A percentile compares a stretch with the other conserved stretches of the same genome.
Conservation (phyloP, 2,113 vertebrate genomes). For the Phalacrocorax aristotelis region DNA sequence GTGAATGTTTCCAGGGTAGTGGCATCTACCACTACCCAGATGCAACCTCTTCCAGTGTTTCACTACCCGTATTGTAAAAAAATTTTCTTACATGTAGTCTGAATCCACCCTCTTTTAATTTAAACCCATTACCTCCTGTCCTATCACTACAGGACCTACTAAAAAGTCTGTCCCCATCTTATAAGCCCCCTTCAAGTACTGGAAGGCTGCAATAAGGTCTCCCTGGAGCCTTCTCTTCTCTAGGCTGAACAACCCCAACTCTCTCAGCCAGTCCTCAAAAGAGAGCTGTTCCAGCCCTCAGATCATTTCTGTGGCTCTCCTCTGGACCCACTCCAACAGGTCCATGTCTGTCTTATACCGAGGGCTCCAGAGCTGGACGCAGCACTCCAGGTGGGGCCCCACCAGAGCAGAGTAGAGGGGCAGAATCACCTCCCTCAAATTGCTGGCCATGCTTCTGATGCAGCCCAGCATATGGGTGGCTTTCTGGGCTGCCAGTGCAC, state of each 20-base stretch:
- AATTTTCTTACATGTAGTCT: background rate
- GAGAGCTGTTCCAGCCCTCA: background rate
- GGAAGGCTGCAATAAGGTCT: background rate
- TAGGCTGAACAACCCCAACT: background rate
- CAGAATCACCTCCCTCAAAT: background rate
- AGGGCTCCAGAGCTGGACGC: background rate
- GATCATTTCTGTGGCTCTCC: background rate
- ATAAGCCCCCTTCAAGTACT: background rate
- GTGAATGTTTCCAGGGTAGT: background rate
- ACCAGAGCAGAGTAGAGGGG: background rate
- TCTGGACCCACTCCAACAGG: background rate
- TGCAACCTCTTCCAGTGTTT: background rate
- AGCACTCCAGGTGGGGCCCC: background rate
- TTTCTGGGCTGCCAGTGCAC: background rate
- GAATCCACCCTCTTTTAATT: background rate
- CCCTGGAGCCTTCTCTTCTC: background rate
- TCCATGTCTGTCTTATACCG: background rate
- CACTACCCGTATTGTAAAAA: background rate
- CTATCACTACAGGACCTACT: fast-evolving
- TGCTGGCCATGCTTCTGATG: background rate
- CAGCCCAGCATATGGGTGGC: background rate
- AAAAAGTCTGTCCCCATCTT: background rate
- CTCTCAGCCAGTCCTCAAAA: background rate
- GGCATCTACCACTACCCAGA: too few species aligned
- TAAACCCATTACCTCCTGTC: background rate